Percentiles rank a stretch among this genome's conserved stretches.
These are phyloP conservation scores for Helicoverpa zea DNA, from an alignment of 1,140 invertebrate species.

Conservation along the genomic window DNA sequence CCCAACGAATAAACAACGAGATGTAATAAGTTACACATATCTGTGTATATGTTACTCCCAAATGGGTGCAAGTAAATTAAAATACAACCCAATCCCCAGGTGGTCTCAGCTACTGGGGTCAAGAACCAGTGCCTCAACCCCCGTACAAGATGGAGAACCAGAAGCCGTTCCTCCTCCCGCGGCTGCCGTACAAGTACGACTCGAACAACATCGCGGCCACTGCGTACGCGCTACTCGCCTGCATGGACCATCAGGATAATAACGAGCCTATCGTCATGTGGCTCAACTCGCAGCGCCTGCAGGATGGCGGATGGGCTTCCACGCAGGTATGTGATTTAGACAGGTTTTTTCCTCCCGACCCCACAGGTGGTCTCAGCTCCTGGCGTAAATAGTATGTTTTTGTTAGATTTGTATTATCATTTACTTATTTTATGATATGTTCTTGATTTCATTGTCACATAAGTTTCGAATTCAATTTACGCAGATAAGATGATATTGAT, in stretches of 20 bases:
- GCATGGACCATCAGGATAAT: conserved; percentile 94
- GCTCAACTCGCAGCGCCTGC: conserved; percentile 96
- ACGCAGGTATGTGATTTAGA: conserved; percentile 89
- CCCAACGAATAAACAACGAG: no score
- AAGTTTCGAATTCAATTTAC: no score
- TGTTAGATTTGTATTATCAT: no score
- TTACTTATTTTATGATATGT: no score
- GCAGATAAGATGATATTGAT: background rate
- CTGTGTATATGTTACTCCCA: no score
- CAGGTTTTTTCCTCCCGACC: no score
- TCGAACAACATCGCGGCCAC: conserved; percentile 97
- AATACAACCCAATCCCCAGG: conserved; percentile 76
- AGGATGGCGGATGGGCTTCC: conserved; percentile 98
- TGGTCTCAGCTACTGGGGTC: conserved; percentile 95
- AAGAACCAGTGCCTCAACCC: conserved; percentile 91
- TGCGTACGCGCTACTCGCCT: conserved; percentile 96
- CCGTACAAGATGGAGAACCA: conserved; percentile 96
- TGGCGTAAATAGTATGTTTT: no score
- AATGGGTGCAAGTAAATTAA: background rate
- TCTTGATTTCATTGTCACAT: no score
- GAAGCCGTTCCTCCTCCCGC: conserved; percentile 95
- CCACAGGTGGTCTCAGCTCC: no score
- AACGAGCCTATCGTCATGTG: conserved; percentile 96
- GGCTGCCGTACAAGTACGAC: conserved; percentile 95
- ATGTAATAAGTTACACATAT: no score